Base-by-base conservation (phyloP, 2,888 invertebrate genomes). In the Sclerodermus sp. region DNA sequence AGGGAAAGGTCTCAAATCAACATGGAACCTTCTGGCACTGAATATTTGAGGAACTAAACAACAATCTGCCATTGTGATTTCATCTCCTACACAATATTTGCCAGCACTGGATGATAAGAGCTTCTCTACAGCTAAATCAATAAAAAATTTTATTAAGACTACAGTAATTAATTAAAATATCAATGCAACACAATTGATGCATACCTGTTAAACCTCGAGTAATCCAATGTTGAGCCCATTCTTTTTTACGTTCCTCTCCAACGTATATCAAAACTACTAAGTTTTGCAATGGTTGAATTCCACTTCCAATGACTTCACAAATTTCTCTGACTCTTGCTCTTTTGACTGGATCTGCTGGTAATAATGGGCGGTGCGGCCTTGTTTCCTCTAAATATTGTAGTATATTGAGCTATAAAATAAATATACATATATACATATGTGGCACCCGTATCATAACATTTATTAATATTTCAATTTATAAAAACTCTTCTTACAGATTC, bases 281-380 rank as follows among this genome's bases (percentile, higher is more conserved):
- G 80, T 98, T 98, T 79, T 98, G 98, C 34, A 98, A 79, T 0
- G 98, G 98, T 78, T 99, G 98, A 66, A 97, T 96, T 37, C 96
- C 96, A 16, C 94, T 90, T 16, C 91, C 88, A 70, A 99, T 94
- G 2, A 91, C 87, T 81, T 96, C 94, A 75, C 93, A 92, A 58
- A 97, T 88, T 79, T 93, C 93, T 53, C 96, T 84, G 53, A 95
- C 96, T 84, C 93, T 91, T 9, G 95, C 94, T 70, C 94, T 84
- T 74, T 91, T 89, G 45, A 88, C 86, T 53, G 92, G 88, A 79
- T 96, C 94, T 67, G 89, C 90, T 0, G 97, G 97, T 82, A 96
- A 83, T 5, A 98, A 79, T 1, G 91, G 86, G 58, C 90, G 85
- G 70, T 91, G 89, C 1, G 93, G 93, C 67, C 91, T 85, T 0